A percentile compares a stretch with the other conserved stretches of the same genome.
Evolutionary conservation across 2,797 vertebrate species (phyloP).

Genomic region (Perodicticus potto): DNA sequence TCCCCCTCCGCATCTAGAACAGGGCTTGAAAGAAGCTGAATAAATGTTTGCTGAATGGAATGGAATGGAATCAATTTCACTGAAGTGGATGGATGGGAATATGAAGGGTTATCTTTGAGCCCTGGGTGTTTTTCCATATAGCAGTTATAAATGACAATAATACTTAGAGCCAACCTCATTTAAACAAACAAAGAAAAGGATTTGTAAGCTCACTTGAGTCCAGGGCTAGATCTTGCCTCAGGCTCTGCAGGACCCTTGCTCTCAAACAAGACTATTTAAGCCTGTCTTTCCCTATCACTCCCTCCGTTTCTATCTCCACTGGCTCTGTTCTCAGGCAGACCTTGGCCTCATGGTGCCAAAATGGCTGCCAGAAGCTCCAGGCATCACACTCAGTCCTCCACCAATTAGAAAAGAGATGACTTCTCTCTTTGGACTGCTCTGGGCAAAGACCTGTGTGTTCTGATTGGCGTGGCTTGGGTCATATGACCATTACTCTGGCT

Average conservation of each 20-base stretch:
- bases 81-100: not conserved
- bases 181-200: not conserved
- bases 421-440: not conserved
- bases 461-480: not conserved
- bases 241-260: not conserved
- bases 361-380: not conserved
- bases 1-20: constrained; percentile 1
- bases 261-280: not conserved
- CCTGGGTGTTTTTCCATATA: not conserved
- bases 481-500: not conserved
- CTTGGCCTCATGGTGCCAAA: not conserved
- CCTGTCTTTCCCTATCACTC: not conserved
- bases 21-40: not conserved
- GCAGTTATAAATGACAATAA: not conserved
- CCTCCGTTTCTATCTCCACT: accelerated
- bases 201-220: not conserved
- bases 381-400: not conserved
- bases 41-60: constrained; percentile 13
- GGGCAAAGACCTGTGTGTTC: not conserved
- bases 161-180: not conserved
- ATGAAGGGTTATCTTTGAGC: not conserved
- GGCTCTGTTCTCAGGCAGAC: not conserved
- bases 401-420: not conserved
- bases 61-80: not conserved
- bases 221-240: not conserved